Base-by-base conservation (phyloP, 2,888 invertebrate species). In the Drosophila pseudotalamancana region DNA sequence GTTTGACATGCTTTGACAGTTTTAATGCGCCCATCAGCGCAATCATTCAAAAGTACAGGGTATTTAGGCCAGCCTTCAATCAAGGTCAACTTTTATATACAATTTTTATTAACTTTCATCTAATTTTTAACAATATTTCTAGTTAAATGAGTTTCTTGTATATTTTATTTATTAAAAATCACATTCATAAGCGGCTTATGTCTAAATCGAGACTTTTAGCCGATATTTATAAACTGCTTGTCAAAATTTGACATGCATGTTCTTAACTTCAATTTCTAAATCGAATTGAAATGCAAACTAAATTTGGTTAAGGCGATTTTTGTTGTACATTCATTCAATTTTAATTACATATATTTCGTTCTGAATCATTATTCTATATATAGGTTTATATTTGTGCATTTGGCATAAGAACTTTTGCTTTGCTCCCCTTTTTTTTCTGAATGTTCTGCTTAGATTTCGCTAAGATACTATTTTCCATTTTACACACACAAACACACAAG, bases 1-100 rank as follows among this genome's bases (percentile, higher is more conserved):
- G 73, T 68, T 83, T 68, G 88, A 86, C 80, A 74, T 60, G 72
- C 74, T 74, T 49, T 74, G 88, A 88, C 87, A 86, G 87, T 53
- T 56, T 43, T 54, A 60, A 14, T 54, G 37, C 50, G 50, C 53
- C 9, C 48, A 42, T 19, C 54, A 54, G 18, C 39, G 39, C 40
- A 40, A 49, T 39, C 32, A 29, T 31, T 16, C 16, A 37, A 43
- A 34, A 53, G 48, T 23, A 23, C 43, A 49, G 40, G 45, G 32
- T 53, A 63, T 71, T 75, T 49, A 53, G 53, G 37, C 45, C 53
- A n/a, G 12, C 6, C 8, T 12, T 35, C 2, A 45, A 35, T 50
- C 45, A 68, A 62, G 51, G 50, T 31, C 25, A 9, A 1, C 25
- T 25, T 25, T 25, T 25, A 8, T 25, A 6, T 25, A 1, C 9